phyloP scores from a whole-genome alignment of 1,140 invertebrate genomes.

The Drosophila sechellia region DNA sequence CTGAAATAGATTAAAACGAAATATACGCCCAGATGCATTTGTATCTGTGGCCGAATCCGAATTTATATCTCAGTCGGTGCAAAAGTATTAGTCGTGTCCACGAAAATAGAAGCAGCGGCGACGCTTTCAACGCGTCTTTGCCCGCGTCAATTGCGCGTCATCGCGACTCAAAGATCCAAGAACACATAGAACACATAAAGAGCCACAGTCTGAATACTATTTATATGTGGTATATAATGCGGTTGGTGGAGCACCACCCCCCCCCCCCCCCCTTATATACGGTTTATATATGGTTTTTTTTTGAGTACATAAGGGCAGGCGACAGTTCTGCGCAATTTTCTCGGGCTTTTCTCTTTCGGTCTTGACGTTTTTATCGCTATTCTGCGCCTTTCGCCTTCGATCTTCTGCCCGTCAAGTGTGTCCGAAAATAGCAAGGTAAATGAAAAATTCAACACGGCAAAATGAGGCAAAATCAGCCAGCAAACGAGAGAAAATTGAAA shows the following conservation, averaged over 20 bases:
- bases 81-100: constrained; percentile 51
- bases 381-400: constrained; percentile 65
- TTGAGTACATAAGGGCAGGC: constrained; percentile 70
- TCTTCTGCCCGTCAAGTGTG: constrained; percentile 72
- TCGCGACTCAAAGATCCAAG: constrained; percentile 55
- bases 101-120: constrained; percentile 68
- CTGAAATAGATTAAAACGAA: constrained; percentile 77
- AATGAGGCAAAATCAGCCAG: constrained; percentile 47
- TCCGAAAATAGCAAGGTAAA: constrained; percentile 80
- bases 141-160: constrained; percentile 79
- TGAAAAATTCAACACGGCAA: constrained; percentile 56
- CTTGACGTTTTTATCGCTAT: constrained; percentile 60
- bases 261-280: neutral
- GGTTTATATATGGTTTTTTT: constrained; percentile 2
- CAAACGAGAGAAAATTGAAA: constrained; percentile 29
- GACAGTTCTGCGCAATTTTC: constrained; percentile 80
- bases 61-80: constrained; percentile 26
- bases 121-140: constrained; percentile 78
- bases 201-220: constrained; percentile 64
- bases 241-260: neutral
- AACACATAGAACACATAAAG: constrained; percentile 52
- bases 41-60: constrained; percentile 30
- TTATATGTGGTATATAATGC: constrained; percentile 57
- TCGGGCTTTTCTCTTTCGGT: constrained; percentile 32
- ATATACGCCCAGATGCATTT: constrained; percentile 54